Conservation (phyloP, 2,113 vertebrate genomes). For the Alectura lathami region DNA sequence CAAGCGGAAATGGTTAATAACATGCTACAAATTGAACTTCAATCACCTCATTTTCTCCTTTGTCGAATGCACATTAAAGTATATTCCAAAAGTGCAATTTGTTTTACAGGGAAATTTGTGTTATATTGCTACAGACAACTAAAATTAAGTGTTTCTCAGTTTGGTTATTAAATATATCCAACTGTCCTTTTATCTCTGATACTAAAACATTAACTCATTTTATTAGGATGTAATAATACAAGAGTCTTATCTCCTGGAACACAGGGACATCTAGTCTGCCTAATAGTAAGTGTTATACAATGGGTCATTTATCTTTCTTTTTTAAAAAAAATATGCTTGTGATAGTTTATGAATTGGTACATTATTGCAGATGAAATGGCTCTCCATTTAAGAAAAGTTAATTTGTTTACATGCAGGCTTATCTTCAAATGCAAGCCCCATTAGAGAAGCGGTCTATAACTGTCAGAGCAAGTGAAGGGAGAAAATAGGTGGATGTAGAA, state of each 20-base stretch:
- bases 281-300: slow-evolving; percentile 78
- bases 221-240: slow-evolving; percentile 81
- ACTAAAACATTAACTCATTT: slow-evolving; percentile 84
- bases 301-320: slow-evolving; percentile 75
- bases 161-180: slow-evolving; percentile 85
- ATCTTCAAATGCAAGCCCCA: slow-evolving; percentile 81
- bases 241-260: slow-evolving; percentile 79
- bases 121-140: slow-evolving; percentile 83
- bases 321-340: slow-evolving; percentile 59
- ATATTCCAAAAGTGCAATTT: slow-evolving; percentile 84
- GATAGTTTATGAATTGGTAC: slow-evolving; percentile 80
- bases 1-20: slow-evolving; percentile 99
- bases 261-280: slow-evolving; percentile 78
- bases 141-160: slow-evolving; percentile 83
- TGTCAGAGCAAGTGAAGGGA: slow-evolving; percentile 70
- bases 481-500: slow-evolving; percentile 65
- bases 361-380: slow-evolving; percentile 79
- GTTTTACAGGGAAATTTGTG: slow-evolving; percentile 82
- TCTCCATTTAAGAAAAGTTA: slow-evolving; percentile 81
- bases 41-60: slow-evolving; percentile 94
- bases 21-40: slow-evolving; percentile 99
- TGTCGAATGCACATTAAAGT: slow-evolving; percentile 87
- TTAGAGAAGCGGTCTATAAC: slow-evolving; percentile 74
- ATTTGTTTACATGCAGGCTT: slow-evolving; percentile 82
- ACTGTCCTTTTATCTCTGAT: slow-evolving; percentile 82